These are phyloP conservation scores for Tokudaia tokunoshimensis DNA, from an alignment of 2,797 vertebrate genomes.

Conservation along the genomic window DNA sequence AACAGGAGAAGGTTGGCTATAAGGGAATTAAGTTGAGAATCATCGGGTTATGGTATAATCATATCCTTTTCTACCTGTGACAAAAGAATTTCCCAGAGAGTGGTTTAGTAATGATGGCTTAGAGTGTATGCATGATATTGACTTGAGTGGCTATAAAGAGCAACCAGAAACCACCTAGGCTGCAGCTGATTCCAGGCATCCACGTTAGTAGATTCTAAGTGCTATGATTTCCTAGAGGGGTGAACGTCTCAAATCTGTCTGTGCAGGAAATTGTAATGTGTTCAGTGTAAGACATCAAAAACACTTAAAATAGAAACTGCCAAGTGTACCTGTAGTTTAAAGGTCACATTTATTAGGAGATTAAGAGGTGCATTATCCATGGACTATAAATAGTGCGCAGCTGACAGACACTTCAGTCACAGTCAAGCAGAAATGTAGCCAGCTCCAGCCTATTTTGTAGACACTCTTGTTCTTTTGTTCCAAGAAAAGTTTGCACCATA, in stretches of 20 bases:
- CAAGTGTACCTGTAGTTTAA: slow-evolving; percentile 87
- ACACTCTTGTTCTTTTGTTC: slow-evolving; percentile 97
- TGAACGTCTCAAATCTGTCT: slow-evolving; percentile 86
- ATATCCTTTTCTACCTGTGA: slow-evolving; percentile 16
- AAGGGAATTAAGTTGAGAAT: slow-evolving; percentile 41
- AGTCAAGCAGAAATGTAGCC: slow-evolving; percentile 87
- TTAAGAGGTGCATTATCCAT: slow-evolving; percentile 91
- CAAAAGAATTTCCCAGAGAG: slow-evolving; percentile 68
- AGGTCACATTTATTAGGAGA: slow-evolving; percentile 95
- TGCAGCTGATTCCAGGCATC: slow-evolving; percentile 85
- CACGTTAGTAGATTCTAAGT: slow-evolving; percentile 82
- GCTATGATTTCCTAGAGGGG: slow-evolving; percentile 85
- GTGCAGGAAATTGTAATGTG: slow-evolving; percentile 87
- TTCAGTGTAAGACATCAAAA: slow-evolving; percentile 88
- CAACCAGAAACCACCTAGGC: slow-evolving; percentile 80
- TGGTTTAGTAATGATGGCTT: slow-evolving; percentile 38
- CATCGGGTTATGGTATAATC: slow-evolving; percentile 34
- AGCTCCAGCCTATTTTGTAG: slow-evolving; percentile 94
- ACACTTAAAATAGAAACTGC: slow-evolving; percentile 89
- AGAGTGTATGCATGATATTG: slow-evolving; percentile 71
- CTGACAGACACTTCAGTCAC: slow-evolving; percentile 90
- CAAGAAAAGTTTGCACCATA: slow-evolving; percentile 99
- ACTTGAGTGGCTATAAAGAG: slow-evolving; percentile 83
- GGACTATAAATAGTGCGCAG: slow-evolving; percentile 90
- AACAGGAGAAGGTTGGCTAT: slow-evolving; percentile 10